Base-by-base conservation (phyloP, 2,888 invertebrate species). In the Volucella bombylans region DNA sequence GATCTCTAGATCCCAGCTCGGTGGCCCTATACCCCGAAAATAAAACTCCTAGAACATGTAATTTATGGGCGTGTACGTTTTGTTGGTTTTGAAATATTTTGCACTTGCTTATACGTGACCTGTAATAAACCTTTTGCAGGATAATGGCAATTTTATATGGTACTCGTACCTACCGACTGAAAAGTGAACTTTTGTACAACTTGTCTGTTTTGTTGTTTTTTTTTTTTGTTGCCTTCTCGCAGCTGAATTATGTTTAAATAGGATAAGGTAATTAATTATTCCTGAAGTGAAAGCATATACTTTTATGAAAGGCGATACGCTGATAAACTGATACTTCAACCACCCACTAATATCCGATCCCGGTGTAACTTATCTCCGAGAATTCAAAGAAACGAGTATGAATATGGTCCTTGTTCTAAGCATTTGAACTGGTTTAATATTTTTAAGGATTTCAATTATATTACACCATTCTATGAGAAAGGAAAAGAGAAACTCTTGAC, bases 61-160 rank as follows among this genome's bases (percentile, higher is more conserved):
- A 81, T 77, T 81, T 80, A 81, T 85, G 81, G 81, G 81, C 64
- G 85, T 80, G 74, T 65, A 65, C 79, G 15, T 82, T 79, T 71
- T 69, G 80, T 62, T 80, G 73, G 73, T 62, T 80, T 77, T 85
- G 62, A 77, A 77, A 77, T 76, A 76, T 81, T 81, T 55, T 72
- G 67, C 76, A 85, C 81, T 80, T 76, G 85, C 77, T 85, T 77
- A 76, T 68, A 81, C 81, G 81, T 85, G 85, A 85, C 85, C 85
- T 81, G 85, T 76, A 72, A 80, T 80, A 85, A 85, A 72, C 74
- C 67, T 65, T 76, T 77, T 49, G 67, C 76, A 72, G 62, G 15
- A 81, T 81, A 81, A 85, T 80, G 71, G 71, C 52, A 68, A 67
- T 77, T 85, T 80, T 76, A 80, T 76, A 76, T 67, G 57, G 54